Conservation (phyloP, 2,113 vertebrate species). For the Mungos mungo region DNA sequence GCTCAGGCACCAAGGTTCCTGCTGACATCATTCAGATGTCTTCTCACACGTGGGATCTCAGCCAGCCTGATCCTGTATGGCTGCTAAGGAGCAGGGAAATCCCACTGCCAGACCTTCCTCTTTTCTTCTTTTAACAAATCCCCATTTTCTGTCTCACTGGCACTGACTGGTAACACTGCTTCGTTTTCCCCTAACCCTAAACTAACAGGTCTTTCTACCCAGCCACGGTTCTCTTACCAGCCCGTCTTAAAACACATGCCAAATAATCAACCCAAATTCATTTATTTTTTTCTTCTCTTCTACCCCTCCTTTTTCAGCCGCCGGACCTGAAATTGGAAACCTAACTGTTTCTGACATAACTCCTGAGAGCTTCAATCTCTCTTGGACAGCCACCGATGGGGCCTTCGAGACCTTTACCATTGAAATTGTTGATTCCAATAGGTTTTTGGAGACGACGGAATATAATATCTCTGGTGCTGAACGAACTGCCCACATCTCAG, state of each 20-base stretch:
- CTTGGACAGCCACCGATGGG: conserved; percentile 89
- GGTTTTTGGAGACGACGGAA: conserved; percentile 90
- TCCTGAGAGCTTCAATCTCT: conserved; percentile 92
- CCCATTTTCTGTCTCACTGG: background rate
- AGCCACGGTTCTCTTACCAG: background rate
- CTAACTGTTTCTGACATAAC: conserved; percentile 91
- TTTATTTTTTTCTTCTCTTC: conserved; percentile 83
- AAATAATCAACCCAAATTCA: conserved; percentile 29
- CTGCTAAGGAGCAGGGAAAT: background rate
- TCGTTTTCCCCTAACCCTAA: background rate
- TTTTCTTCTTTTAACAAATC: conserved; percentile 30
- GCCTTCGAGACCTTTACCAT: conserved; percentile 91
- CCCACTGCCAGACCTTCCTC: background rate
- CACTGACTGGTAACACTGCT: background rate
- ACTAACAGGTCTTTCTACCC: background rate
- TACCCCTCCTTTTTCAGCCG: conserved; percentile 85
- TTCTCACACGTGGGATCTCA: background rate
- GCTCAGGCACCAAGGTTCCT: background rate
- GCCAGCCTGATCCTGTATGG: background rate
- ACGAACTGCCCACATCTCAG: conserved; percentile 88
- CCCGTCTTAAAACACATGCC: background rate
- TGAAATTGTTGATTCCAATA: conserved; percentile 98
- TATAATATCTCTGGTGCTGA: conserved; percentile 89
- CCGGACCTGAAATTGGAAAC: conserved; percentile 88
- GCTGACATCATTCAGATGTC: too few relatives aligned